A percentile compares a stretch with the other conserved stretches of the same genome.
Conservation (phyloP, 2,888 invertebrate genomes). For the Amorpha juglandis region DNA sequence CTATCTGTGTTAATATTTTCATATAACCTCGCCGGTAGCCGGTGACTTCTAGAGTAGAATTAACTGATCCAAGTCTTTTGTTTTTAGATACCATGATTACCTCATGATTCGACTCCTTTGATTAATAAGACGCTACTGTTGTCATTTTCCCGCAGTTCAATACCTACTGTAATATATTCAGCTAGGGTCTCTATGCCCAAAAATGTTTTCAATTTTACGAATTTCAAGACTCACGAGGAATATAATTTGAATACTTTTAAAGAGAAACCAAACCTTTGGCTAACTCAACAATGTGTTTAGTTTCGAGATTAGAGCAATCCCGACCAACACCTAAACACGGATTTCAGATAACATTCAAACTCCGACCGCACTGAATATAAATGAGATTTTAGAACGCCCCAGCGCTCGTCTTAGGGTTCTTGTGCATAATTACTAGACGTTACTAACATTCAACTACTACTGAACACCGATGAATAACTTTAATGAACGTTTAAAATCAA, state of each 20-base stretch:
- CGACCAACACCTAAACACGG: constrained; percentile 83
- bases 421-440: constrained; percentile 77
- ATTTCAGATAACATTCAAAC: constrained; percentile 84
- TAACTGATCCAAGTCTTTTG: too few relatives aligned
- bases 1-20: too few relatives aligned
- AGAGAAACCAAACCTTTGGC: constrained; percentile 73
- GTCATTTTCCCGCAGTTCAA: too few relatives aligned
- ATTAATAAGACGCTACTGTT: not conserved
- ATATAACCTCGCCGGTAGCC: too few relatives aligned
- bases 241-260: constrained; percentile 46
- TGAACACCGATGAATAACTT: constrained; percentile 64
- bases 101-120: not conserved
- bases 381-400: constrained; percentile 79
- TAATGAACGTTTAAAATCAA: constrained; percentile 60
- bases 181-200: too few relatives aligned
- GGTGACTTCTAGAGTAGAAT: too few relatives aligned
- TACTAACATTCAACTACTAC: constrained; percentile 65
- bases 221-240: constrained; percentile 25
- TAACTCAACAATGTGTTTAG: constrained; percentile 82
- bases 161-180: not conserved
- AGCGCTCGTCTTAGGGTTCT: constrained; percentile 72
- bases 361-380: constrained; percentile 82
- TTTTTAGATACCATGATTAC: not conserved
- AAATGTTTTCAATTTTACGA: constrained; percentile 12
- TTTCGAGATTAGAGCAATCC: constrained; percentile 81